Evolutionary conservation across 2,888 invertebrate species (phyloP).

Genomic region (Stictocephala bisonia): DNA sequence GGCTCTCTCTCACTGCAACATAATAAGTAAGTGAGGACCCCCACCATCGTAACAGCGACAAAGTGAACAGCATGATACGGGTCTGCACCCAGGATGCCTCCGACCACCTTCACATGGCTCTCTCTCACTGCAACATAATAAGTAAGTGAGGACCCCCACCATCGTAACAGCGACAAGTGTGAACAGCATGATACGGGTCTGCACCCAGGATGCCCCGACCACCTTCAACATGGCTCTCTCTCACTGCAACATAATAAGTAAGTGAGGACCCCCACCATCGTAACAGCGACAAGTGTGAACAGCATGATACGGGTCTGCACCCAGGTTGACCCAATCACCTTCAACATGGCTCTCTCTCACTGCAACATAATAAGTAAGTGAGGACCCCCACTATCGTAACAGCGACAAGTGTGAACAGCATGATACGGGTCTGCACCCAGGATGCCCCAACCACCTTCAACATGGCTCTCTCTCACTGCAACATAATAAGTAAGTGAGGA

Average conservation of each 20-base stretch:
- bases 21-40: conserved; percentile 68
- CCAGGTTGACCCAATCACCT: conserved; percentile 84
- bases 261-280: conserved; percentile 75
- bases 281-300: conserved; percentile 76
- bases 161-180: conserved; percentile 76
- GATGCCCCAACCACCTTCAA: conserved; percentile 84
- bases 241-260: conserved; percentile 41
- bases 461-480: conserved; percentile 64
- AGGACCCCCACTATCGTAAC: conserved; percentile 76
- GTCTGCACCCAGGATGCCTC: conserved; percentile 84
- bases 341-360: conserved; percentile 68
- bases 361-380: conserved; percentile 62
- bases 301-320: conserved; percentile 80
- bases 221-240: conserved; percentile 74
- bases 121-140: conserved; percentile 42
- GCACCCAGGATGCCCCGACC: conserved; percentile 82
- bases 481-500: conserved; percentile 66
- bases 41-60: conserved; percentile 76
- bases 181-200: conserved; percentile 79
- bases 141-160: conserved; percentile 72
- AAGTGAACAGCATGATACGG: conserved; percentile 77
- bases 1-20: conserved; percentile 52
- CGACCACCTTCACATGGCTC: conserved; percentile 77
- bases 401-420: conserved; percentile 76
- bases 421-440: conserved; percentile 80